These are phyloP conservation scores for cattle (Bos taurus) DNA, from an alignment of 2,113 vertebrate species.

Conservation along the genomic window ARS-UCD2.0 NC_037333.1:45826501-45827000, in stretches of 20 bases:
- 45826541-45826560: constrained; percentile 3
- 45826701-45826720: neutral
- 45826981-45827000: neutral
- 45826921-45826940: neutral
- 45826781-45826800: neutral
- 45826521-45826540: neutral
- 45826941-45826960: neutral
- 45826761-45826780: neutral
- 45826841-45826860: neutral
- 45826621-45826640: neutral
- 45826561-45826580: neutral
- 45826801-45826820: neutral
- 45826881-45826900: neutral
- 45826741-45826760: neutral
- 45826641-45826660: constrained; percentile 3
- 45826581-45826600: neutral
- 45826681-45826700: neutral
- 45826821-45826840: neutral
- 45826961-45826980: neutral
- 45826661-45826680: constrained; percentile 1
- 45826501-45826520: neutral
- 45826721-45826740: neutral
- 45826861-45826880: neutral
- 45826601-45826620: neutral
- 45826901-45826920: neutral